Evolutionary conservation across 2,797 vertebrate genomes (phyloP).

Genomic region (Melanotaenia pygmaea): DNA sequence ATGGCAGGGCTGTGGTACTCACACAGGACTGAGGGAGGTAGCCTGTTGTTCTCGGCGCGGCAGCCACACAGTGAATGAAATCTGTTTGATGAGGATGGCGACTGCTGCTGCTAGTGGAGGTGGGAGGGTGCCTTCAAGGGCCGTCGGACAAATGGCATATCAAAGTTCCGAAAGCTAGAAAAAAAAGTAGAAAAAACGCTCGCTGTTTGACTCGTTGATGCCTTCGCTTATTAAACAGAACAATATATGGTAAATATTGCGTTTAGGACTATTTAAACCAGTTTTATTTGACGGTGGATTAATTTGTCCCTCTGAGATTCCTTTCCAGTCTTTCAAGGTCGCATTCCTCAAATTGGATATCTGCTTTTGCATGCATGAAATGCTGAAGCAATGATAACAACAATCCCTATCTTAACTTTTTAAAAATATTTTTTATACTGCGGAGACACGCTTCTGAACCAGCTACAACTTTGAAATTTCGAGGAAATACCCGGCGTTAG

Average conservation of each 20-base stretch:
- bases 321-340: background rate
- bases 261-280: background rate
- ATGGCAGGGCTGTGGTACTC: conserved; percentile 64
- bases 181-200: background rate
- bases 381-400: background rate
- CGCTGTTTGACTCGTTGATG: rapidly evolving
- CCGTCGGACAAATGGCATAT: rapidly evolving
- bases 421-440: background rate
- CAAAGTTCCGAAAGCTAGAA: rapidly evolving
- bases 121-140: background rate
- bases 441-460: background rate
- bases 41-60: conserved; percentile 77
- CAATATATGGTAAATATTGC: rapidly evolving
- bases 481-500: rapidly evolving
- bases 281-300: background rate
- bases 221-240: rapidly evolving
- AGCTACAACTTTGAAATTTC: rapidly evolving
- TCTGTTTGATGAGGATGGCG: conserved; percentile 46
- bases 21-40: conserved; percentile 75
- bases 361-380: background rate
- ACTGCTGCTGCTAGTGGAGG: conserved; percentile 46
- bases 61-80: conserved; percentile 77
- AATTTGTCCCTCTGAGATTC: background rate
- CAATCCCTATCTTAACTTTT: background rate
- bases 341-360: background rate